Base-by-base conservation (phyloP, 2,888 invertebrate genomes). In the Rhamnusium bicolor region DNA sequence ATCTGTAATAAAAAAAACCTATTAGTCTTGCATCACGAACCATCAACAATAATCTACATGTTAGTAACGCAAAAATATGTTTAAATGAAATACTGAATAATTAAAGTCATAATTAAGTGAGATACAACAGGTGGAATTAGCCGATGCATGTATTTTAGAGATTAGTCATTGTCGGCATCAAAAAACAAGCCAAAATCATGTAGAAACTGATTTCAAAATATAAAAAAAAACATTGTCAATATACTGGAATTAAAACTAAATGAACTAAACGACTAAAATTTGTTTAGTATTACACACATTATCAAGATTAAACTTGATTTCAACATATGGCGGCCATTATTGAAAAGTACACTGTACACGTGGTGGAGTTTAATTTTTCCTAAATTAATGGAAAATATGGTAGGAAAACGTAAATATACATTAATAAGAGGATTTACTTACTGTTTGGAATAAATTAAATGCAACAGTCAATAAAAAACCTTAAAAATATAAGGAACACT, bases 241-340 rank as follows among this genome's bases (percentile, higher is more conserved):
- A 71, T n/a, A 27, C 21, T 19, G 14, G 46, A 71, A 71, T 58
- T 56, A 16, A 16, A 24, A 51, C 24, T 32, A 46, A 68, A 66
- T 18, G 2, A 16, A 10, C 4, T 29, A 19, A 32, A 19, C 4
- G 4, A 29, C 27, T 18, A 12, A 54, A 69, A 72, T 49, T 21
- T 27, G 67, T n/a, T 2, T 21, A 10, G 12, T n/a, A 68, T 21
- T 60, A 46, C 29, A 32, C 24, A 27, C 14, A 47, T 16, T 54
- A 72, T 61, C 24, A 8, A 12, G 12, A 53, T 18, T 70, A 62
- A 65, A 63, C 24, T 65, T 14, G 71, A 73, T 65, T 84, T 83
- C 73, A 84, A 85, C 87, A 87, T 87, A 87, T 87, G 86, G 86
- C 86, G 82, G 87, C 87, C 84, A 86, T 86, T 84, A 83, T 83